Evolutionary conservation across 2,888 invertebrate genomes (phyloP), one percentile per base, ranked within the genome.

Genomic region (Morpho achilles): DNA sequence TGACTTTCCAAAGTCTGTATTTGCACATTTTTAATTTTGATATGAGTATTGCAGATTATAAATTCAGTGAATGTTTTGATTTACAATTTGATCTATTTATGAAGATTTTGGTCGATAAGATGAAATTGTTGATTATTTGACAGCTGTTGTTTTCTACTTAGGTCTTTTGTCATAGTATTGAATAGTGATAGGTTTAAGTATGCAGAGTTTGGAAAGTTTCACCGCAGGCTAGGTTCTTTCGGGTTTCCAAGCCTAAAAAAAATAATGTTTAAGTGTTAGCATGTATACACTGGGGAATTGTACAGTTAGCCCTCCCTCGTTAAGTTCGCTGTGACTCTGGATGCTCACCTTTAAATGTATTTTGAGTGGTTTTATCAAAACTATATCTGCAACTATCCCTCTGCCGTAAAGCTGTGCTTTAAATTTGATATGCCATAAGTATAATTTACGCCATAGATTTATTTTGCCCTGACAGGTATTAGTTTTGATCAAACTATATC

Each of bases 261-360:
- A 84, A 83, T 87, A 88, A 87, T 87, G 81, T 88, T 79, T 89
- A 90, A 89, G 89, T 89, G 89, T 90, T 89, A 90, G 89, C 85
- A 82, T 84, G 87, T 89, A 88, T 89, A 79, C 86, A 87, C 81
- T 71, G 75, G 89, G 88, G 89, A 89, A 88, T 89, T 90, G 90
- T 90, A 90, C 90, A 90, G 89, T 88, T 90, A 90, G 89, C 86
- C 87, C 88, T 87, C 89, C 89, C 89, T 88, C 77, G 86, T 88
- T 89, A 88, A 88, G 88, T 87, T 90, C 86, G 84, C 88, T 85
- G 87, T 87, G 87, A 88, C 88, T 78, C 80, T 81, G 87, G 84
- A 87, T 85, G 87, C 86, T 86, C 84, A 86, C 80, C 71, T 80
- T 75, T 71, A 76, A 76, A 82, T 79, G 76, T 85, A 85, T 82